Percentiles rank a stretch among this genome's conserved stretches.
Conservation (phyloP, 2,888 invertebrate genomes). For the Linnaemya vulpina region DNA sequence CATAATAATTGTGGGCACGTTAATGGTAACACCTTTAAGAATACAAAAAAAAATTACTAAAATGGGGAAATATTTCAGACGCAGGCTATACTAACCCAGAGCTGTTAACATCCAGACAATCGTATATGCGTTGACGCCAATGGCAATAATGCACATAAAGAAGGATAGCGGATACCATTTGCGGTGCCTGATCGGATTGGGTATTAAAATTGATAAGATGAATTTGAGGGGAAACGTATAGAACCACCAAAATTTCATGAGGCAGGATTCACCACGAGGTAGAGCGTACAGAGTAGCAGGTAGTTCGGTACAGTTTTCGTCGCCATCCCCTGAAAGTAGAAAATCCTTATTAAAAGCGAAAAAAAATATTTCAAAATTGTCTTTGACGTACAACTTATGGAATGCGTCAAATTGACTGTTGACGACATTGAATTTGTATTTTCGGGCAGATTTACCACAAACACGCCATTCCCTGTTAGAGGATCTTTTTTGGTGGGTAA, state of each 20-base stretch:
- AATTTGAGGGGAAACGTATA: slow-evolving; percentile 89
- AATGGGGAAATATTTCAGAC: background rate
- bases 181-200: slow-evolving; percentile 86
- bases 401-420: slow-evolving; percentile 78
- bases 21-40: slow-evolving; percentile 87
- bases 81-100: slow-evolving; percentile 86
- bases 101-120: slow-evolving; percentile 96
- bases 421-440: slow-evolving; percentile 81
- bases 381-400: slow-evolving; percentile 78
- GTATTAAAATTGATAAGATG: slow-evolving; percentile 87
- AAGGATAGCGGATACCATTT: slow-evolving; percentile 90
- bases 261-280: slow-evolving; percentile 80
- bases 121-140: slow-evolving; percentile 92
- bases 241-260: slow-evolving; percentile 85
- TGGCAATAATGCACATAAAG: slow-evolving; percentile 93
- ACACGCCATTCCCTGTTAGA: slow-evolving; percentile 80
- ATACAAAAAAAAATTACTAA: background rate
- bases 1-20: slow-evolving; percentile 94
- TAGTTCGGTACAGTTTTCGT: slow-evolving; percentile 71
- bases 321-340: slow-evolving; percentile 75
- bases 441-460: slow-evolving; percentile 79
- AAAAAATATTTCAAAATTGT: background rate
- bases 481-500: slow-evolving; percentile 81
- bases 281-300: slow-evolving; percentile 83
- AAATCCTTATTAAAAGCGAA: background rate